Conservation (phyloP, 2,888 invertebrate species). For the Stratiomys singularior region DNA sequence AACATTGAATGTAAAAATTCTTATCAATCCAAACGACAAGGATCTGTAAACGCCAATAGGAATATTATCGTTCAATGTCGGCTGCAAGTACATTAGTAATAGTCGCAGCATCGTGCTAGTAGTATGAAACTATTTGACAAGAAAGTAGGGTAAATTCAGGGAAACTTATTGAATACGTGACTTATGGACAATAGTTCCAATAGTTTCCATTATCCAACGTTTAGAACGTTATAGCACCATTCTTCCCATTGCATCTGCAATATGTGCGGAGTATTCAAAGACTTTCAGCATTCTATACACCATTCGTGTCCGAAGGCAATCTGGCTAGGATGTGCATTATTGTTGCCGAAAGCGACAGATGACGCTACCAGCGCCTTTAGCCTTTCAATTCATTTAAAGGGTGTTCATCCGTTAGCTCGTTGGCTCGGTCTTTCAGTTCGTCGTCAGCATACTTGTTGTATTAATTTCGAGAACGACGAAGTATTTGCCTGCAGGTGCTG, state of each 20-base stretch:
- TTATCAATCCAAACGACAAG: not conserved
- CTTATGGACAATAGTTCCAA: constrained; percentile 22
- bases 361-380: not conserved
- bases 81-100: no score
- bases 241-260: not conserved
- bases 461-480: not conserved
- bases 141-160: constrained; percentile 7
- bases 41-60: not conserved
- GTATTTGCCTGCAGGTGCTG: constrained; percentile 3
- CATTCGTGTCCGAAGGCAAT: not conserved
- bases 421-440: no score
- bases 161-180: constrained; percentile 26
- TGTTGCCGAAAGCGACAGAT: constrained; percentile 8
- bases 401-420: not conserved
- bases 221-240: not conserved
- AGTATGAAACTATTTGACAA: not conserved
- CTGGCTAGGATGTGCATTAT: constrained; percentile 14
- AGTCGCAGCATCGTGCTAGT: not conserved
- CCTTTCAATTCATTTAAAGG: not conserved
- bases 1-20: no score
- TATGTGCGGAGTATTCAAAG: not conserved
- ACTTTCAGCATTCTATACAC: not conserved
- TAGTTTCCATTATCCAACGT: constrained; percentile 15
- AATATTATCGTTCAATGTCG: not conserved
- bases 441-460: not conserved